Base-by-base conservation (phyloP, 1,140 invertebrate species). In the Eurytemora carolleeae region DNA sequence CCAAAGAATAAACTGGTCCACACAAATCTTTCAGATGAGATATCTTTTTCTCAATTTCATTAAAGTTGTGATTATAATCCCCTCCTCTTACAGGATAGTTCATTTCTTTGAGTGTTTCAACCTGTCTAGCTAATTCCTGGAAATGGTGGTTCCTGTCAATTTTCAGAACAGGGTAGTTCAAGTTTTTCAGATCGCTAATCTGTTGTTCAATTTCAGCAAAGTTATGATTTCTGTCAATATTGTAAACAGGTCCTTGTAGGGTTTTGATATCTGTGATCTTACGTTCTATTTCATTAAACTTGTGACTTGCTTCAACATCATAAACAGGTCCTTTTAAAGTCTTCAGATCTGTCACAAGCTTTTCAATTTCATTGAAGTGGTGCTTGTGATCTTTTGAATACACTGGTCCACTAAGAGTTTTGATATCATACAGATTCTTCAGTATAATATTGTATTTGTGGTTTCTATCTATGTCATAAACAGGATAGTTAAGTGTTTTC, bases 141-240 rank as follows among this genome's bases (percentile, higher is more conserved):
- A 56, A 61, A 24, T 61, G 18, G 54, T 61, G 26, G 24, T 53
- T 21, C 3, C 44, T 20, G 16, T 26, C 22, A 3, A 61, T 31
- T 12, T 61, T 31, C n/a, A 26, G 54, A 2, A 61, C 59, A 57
- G 59, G 59, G 20, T 31, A 20, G n/a, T 59, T 17, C 16, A 59
- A 25, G n/a, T 52, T 59, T 59, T 59, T 20, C 19, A 59, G 20
- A 2, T 22, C 24, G 7, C 17, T 18, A 16, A 59, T 52, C n/a
- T 59, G 58, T 44, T 59, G 52, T 25, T 59, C 58, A 2, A 59
- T 59, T 24, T 59, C 58, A 2, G 18, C 22, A 59, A 59, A 59
- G 24, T 52, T 20, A 59, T 54, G 24, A 25, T 31, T 24, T 24
- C 58, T 20, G 17, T 59, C 58, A 3, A 59, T 59, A 3, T 59